Base-by-base conservation (phyloP, 2,888 invertebrate species). In the Drosophila melanosoma region DNA sequence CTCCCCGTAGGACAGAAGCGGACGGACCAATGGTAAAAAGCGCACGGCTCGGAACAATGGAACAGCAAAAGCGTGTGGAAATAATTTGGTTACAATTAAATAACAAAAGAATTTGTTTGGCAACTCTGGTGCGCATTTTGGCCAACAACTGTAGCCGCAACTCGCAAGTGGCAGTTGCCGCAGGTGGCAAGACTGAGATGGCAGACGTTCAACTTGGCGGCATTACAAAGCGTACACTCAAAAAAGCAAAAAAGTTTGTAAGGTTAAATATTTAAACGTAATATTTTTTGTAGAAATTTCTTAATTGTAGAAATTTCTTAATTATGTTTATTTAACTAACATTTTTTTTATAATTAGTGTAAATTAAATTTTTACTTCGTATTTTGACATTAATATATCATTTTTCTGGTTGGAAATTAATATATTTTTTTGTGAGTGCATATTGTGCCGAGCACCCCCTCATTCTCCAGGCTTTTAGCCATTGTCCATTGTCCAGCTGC, bases 21-120 rank as follows among this genome's bases (percentile, higher is more conserved):
- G 58, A 32, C 40, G 48, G 49, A 49, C 36, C 56, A 56, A 56
- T 56, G 56, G 49, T 26, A 23, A 17, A 29, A 49, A 35, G 38
- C 51, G 54, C 45, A 23, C 45, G 45, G 45, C 45, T 45, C 23
- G 23, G 66, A 74, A 80, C 78, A 82, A 80, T 79, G 74, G 57
- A 38, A 33, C 51, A 11, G 59, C 38, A 65, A 73, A 71, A 87
- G 87, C 87, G 87, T 87, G 87, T 90, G 88, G 89, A 87, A 88
- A 90, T 90, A 90, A 90, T 90, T 90, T 90, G 91, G 83, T 90
- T 83, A 90, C 90, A 90, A 90, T 90, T 83, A 83, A 89, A 79
- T 78, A 87, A 91, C 88, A 91, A 91, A 88, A 89, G 90, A 90
- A 83, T 89, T 88, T 91, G 90, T 91, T 91, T 91, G 91, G 89